Evolutionary conservation across 2,797 vertebrate genomes (phyloP).

Genomic region (Pangasius mekongensis): DNA sequence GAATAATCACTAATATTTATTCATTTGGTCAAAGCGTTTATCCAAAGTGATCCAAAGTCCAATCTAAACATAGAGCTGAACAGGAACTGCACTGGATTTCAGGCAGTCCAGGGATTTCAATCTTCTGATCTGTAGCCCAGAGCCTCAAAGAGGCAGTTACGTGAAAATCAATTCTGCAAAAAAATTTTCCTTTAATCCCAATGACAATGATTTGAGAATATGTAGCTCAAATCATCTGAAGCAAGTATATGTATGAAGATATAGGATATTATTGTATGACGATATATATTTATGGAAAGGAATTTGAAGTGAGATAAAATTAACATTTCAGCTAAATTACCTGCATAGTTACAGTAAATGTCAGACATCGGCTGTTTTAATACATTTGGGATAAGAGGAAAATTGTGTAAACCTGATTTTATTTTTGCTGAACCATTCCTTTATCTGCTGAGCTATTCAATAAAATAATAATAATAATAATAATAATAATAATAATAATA

Average conservation of each 20-base stretch:
- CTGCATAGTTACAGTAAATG: background rate
- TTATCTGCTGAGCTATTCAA: background rate
- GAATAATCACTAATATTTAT: background rate
- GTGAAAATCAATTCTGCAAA: background rate
- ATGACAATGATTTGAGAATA: background rate
- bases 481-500: slow-evolving; percentile 2
- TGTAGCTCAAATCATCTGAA: background rate
- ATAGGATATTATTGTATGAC: too few relatives aligned
- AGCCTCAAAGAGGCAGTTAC: background rate
- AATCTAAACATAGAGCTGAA: background rate
- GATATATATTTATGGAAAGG: too few relatives aligned
- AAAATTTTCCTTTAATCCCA: background rate
- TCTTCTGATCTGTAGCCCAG: background rate
- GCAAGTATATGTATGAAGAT: background rate
- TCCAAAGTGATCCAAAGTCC: background rate
- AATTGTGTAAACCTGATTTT: background rate
- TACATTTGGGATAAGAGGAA: background rate
- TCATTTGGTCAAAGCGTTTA: slow-evolving; percentile 1
- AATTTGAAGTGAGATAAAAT: background rate
- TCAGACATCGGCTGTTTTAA: background rate
- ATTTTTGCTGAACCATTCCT: background rate
- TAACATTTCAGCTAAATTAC: background rate
- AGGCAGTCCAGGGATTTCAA: background rate
- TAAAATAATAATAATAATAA: background rate
- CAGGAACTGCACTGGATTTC: background rate